Base-by-base conservation (phyloP, 64 coral and sea anemone genomes). In the Pachyseris speciosa region DNA sequence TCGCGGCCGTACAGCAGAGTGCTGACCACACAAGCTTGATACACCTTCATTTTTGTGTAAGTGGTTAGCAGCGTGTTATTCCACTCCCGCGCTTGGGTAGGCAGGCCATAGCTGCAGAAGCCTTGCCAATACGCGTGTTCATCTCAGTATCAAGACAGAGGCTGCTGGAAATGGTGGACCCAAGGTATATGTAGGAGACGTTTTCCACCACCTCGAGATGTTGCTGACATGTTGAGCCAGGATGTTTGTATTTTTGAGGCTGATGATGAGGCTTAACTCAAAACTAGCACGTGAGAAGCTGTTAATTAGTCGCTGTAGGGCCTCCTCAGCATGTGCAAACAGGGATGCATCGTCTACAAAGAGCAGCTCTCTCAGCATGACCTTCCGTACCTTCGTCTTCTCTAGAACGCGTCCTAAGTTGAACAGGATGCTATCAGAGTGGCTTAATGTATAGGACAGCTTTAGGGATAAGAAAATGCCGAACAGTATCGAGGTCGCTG, bases 1-100 rank as follows among this genome's bases (percentile, higher is more conserved):
- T 89, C 86, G n/a, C 58, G 64, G 12, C 44, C 68, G 36, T 88
- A 88, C 7, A 75, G 48, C 17, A 88, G 83, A 47, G 83, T 86
- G 39, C 83, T 86, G 17, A 78, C 24, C 43, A 78, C 44, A 36
- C 47, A 53, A 2, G 74, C 43, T 37, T 52, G 43, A 27, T 78
- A 78, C 10, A 78, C 43, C 25, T 49, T 12, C 31, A 22, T 50
- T 44, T 78, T 78, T 24, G 43, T 78, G 19, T 53, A 28, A 13
- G 31, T 57, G 50, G 74, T 78, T 12, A 78, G 31, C 44, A 52
- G 5, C 9, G 44, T 50, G 44, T 52, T 78, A 2, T 57, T 30
- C 74, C 74, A 78, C 29, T 28, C 74, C 9, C 74, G 50, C 74
- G 50, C 50, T 78, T 78, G 19, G 22, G 5, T 4, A 78, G 80